phyloP scores from a whole-genome alignment of 2,888 invertebrate genomes.

The Melinopterus prodromus region DNA sequence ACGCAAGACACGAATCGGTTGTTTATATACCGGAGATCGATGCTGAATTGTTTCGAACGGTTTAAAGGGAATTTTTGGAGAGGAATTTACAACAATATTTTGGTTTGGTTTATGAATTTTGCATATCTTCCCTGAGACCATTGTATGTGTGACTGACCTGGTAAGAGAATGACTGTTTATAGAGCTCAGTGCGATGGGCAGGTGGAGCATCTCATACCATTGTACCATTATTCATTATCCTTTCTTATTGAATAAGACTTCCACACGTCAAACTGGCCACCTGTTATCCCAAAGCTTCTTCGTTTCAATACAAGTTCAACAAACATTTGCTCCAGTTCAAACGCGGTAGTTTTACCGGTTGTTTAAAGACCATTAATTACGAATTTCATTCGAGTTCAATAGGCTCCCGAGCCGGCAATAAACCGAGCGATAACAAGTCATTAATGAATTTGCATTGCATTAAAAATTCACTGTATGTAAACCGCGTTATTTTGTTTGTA shows the following conservation, averaged over 20 bases:
- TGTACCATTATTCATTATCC: too few species aligned
- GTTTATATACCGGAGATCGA: conserved; percentile 8
- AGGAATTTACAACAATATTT: too few species aligned
- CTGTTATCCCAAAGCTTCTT: not conserved
- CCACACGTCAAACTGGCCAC: too few species aligned
- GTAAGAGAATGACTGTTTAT: too few species aligned
- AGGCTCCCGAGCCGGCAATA: not conserved
- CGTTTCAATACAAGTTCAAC: not conserved
- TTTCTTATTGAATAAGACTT: too few species aligned
- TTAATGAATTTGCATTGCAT: conserved; percentile 32
- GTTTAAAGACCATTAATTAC: not conserved
- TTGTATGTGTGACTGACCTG: too few species aligned
- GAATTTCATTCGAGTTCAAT: not conserved
- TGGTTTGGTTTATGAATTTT: too few species aligned
- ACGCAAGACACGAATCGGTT: conserved; percentile 11
- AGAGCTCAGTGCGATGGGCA: too few species aligned
- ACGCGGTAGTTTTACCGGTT: not conserved
- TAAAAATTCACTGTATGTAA: conserved; percentile 31
- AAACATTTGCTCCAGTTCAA: conserved; percentile 4
- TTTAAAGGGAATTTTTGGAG: not conserved
- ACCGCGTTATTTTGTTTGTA: not conserved
- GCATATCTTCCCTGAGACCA: too few species aligned
- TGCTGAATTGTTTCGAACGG: not conserved
- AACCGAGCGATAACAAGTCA: conserved; percentile 5
- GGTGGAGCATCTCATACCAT: too few species aligned